Evolutionary conservation across 2,888 invertebrate species (phyloP).

Genomic region (Acleris sparsana): DNA sequence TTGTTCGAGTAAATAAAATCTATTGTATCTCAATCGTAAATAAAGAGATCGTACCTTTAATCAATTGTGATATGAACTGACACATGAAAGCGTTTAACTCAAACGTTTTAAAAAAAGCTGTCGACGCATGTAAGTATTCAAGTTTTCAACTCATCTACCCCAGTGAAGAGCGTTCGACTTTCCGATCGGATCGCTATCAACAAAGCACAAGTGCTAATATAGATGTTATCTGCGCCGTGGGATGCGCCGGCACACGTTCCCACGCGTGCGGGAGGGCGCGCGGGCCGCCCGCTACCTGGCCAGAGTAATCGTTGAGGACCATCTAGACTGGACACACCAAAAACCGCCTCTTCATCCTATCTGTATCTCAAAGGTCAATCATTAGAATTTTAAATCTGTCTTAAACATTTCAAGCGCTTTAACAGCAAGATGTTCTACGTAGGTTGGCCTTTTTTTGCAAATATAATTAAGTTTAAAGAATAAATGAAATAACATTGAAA

Average conservation of each 20-base stretch:
- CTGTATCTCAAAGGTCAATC: no score
- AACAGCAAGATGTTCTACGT: no score
- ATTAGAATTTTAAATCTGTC: no score
- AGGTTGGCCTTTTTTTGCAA: no score
- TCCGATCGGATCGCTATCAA: constrained; percentile 52
- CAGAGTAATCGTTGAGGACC: constrained; percentile 8
- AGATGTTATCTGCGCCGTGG: constrained; percentile 56
- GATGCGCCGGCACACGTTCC: constrained; percentile 51
- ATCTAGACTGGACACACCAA: neutral
- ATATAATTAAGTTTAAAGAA: no score
- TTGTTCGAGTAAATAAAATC: no score
- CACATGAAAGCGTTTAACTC: constrained; percentile 24
- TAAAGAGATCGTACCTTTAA: neutral
- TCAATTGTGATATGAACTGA: constrained; percentile 15
- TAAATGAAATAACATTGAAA: no score
- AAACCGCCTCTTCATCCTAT: neutral
- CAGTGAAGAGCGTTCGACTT: constrained; percentile 45
- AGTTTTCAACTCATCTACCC: constrained; percentile 53
- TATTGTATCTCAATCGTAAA: neutral
- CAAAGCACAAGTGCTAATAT: constrained; percentile 61
- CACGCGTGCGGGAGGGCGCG: constrained; percentile 52
- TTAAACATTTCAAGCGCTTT: no score
- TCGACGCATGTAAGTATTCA: constrained; percentile 45
- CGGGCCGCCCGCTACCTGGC: constrained; percentile 43
- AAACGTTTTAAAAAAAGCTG: constrained; percentile 39